phyloP scores from a whole-genome alignment of 2,888 invertebrate species.

The Chirona hameri region DNA sequence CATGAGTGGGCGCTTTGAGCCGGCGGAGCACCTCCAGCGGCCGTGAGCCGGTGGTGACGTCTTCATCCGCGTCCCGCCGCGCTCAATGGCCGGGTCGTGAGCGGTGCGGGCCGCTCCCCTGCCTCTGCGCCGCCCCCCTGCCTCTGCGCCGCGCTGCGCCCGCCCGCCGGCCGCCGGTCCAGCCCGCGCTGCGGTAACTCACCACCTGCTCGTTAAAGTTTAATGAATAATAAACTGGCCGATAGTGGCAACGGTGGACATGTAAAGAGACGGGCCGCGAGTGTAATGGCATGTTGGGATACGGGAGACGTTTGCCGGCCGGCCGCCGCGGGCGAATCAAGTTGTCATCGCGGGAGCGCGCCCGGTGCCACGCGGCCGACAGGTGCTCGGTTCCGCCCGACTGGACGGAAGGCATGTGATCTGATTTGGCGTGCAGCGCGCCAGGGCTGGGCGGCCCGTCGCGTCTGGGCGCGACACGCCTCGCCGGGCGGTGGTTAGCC shows the following conservation, averaged over 20 bases:
- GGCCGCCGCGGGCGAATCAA: background rate
- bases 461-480: too few species aligned
- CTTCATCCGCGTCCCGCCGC: background rate
- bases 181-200: background rate
- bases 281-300: constrained; percentile 2
- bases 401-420: too few species aligned
- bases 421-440: too few species aligned
- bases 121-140: background rate
- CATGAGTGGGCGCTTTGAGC: background rate
- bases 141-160: background rate
- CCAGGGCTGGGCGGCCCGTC: too few species aligned
- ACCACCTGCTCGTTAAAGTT: constrained; percentile 6
- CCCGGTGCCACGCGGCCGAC: background rate
- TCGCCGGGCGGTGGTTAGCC: too few species aligned
- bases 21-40: background rate
- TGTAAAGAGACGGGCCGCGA: background rate
- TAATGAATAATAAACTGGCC: constrained; percentile 26
- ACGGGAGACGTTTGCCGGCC: background rate
- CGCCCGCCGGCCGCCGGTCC: background rate
- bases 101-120: background rate
- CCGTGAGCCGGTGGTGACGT: background rate
- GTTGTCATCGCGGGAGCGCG: background rate
- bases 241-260: constrained; percentile 1
- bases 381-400: background rate
- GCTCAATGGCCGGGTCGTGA: background rate